phyloP scores from a whole-genome alignment of 2,888 invertebrate genomes.

The Bombylius major region DNA sequence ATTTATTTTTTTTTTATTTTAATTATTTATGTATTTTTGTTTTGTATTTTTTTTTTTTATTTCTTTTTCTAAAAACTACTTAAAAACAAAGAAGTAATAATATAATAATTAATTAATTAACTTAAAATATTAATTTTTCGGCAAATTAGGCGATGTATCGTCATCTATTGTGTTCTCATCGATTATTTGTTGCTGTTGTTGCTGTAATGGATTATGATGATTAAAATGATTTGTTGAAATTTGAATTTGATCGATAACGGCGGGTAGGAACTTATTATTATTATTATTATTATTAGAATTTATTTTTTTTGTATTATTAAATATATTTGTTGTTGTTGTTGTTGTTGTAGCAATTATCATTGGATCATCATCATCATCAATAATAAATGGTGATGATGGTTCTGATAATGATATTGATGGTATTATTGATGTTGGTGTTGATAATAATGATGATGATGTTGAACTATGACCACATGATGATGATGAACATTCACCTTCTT shows the following conservation, averaged over 20 bases:
- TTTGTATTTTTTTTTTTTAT: no score
- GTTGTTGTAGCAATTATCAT: background rate
- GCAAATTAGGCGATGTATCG: constrained; percentile 1
- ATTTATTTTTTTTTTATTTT: no score
- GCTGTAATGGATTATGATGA: no score
- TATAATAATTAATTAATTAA: background rate
- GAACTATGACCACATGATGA: background rate
- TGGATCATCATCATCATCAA: background rate
- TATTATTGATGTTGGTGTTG: constrained; percentile 5
- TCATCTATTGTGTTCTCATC: constrained; percentile 3
- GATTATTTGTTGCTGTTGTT: background rate
- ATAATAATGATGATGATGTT: constrained; percentile 8
- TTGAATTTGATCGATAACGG: constrained; percentile 1
- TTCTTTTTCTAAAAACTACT: no score
- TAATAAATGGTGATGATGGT: constrained; percentile 10
- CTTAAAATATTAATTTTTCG: constrained; percentile 1
- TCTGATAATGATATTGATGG: constrained; percentile 9
- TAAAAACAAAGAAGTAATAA: no score
- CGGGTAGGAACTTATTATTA: background rate
- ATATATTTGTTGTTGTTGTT: no score
- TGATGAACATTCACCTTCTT: constrained; percentile 10
- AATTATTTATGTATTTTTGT: no score
- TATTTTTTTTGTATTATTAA: no score
- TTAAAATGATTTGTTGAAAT: background rate
- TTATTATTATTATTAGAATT: background rate